Base-by-base conservation (phyloP, 2,797 vertebrate genomes). In the Malurus leucopterus region DNA sequence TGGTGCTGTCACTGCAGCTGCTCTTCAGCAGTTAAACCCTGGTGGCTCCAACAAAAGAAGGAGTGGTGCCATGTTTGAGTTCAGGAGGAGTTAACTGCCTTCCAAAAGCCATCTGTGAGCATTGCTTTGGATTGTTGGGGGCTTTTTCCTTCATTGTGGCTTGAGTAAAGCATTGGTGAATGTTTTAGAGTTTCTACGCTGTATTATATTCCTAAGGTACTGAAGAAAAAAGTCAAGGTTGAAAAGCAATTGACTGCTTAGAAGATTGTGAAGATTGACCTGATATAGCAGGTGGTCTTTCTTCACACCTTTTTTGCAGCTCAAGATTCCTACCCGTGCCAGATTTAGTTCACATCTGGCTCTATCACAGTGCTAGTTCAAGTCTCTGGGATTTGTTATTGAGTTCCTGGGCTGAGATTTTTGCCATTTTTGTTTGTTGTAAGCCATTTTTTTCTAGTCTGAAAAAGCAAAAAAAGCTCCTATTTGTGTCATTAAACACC, bases 241-340 rank as follows among this genome's bases (percentile, higher is more conserved):
- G 46, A 77, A 78, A 58, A 58, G 27, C 23, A n/a, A 12, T 24
- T 74, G 27, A 22, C 15, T 73, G 76, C 44, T n/a, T n/a, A n/a
- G n/a, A n/a, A n/a, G n/a, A n/a, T n/a, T n/a, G n/a, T n/a, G n/a
- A n/a, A n/a, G n/a, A n/a, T n/a, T n/a, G n/a, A n/a, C n/a, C n/a
- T n/a, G n/a, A 20, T 0, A 1, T 19, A 67, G 49, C 3, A 1
- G 32, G 13, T 17, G 20, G 17, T 43, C 23, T 51, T 43, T 69
- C 29, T 83, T 83, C 26, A 22, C 3, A 0, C 29, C 1, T 46
- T 17, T 46, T 36, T 36, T 30, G 17, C 23, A 49, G 17, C 69
- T 69, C 23, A 65, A 40, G 30, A 47, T 69, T 86, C 38, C 27
- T 43, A 9, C 9, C 17, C 10, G 0, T 23, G 20, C 27, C 26